Base-by-base conservation (phyloP, 2,113 vertebrate species). In the Camelus bactrianus region DNA sequence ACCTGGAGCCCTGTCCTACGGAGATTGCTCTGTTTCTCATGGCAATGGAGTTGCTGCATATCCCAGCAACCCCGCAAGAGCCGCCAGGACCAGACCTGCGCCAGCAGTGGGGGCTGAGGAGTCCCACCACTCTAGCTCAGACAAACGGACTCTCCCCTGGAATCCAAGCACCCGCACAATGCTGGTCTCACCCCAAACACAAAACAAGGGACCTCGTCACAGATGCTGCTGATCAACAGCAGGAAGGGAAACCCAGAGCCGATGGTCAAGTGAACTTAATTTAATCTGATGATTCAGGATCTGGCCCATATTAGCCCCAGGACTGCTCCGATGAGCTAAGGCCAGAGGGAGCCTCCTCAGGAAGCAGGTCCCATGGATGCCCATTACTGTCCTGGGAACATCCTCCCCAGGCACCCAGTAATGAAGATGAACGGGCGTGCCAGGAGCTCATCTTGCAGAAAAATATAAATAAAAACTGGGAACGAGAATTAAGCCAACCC, bases 401-500 rank as follows among this genome's bases (percentile, higher is more conserved):
- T 70, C 48, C 76, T 84, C 94, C 50, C 69, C n/a, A 52, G 69
- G 89, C 76, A 82, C 76, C 77, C 48, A 15, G 30, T 85, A 92
- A 87, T 42, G 46, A 94, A 83, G 93, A 94, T 35, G 42, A 67
- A 32, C 2, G 3, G 85, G 73, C 58, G 0, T 94, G 96, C 92
- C 69, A 95, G 73, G 70, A 73, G 80, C 83, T 96, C 90, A 76
- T 73, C 79, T 90, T 79, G 67, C 64, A 91, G 83, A 75, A 79
- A 93, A 90, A 94, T 65, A 96, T 72, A 96, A 96, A 83, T 83
- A 62, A 89, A 97, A 95, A 92, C 89, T 73, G 77, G 91, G 84
- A 87, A 95, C 0, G 5, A 87, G 77, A 96, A 81, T 56, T 77
- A 90, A 95, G 88, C 76, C 95, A 97, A 93, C 89, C 65, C 89